Conservation (phyloP, 2,888 invertebrate species). For the Cataglyphis rosenhaueri region DNA sequence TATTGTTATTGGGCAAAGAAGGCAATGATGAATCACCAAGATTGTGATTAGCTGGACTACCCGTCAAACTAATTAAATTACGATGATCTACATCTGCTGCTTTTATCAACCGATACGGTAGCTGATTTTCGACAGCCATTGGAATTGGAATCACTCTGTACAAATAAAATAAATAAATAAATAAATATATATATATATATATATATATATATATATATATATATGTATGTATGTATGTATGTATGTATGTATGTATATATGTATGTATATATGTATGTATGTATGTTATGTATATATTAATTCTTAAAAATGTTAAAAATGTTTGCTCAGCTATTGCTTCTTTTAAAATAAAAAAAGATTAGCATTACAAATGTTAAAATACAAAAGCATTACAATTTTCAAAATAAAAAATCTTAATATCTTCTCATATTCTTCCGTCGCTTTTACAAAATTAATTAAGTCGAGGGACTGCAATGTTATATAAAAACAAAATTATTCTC, state of each 20-base stretch:
- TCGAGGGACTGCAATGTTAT: neutral
- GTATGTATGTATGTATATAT: too few relatives aligned
- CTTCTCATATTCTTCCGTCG: neutral
- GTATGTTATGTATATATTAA: neutral
- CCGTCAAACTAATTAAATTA: conserved; percentile 93
- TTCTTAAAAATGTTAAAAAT: neutral
- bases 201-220: too few relatives aligned
- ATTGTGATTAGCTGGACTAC: conserved; percentile 87
- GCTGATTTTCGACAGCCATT: conserved; percentile 79
- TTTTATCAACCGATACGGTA: conserved; percentile 83
- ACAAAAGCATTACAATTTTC: neutral
- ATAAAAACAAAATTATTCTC: neutral
- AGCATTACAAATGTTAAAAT: neutral
- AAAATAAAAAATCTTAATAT: neutral
- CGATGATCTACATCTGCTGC: conserved; percentile 92
- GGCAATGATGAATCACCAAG: conserved; percentile 73
- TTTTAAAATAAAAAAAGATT: neutral
- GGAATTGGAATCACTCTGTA: conserved; percentile 81
- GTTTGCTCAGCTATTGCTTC: neutral
- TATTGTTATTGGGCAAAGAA: conserved; percentile 74
- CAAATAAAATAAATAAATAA: conserved; percentile 15
- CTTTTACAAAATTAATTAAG: conserved; percentile 9
- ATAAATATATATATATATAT: too few relatives aligned
- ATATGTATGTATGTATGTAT: neutral
- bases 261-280: neutral